A percentile compares a stretch with the other conserved stretches of the same genome.
phyloP scores from a whole-genome alignment of 2,113 vertebrate genomes.

The Spea bombifrons region DNA sequence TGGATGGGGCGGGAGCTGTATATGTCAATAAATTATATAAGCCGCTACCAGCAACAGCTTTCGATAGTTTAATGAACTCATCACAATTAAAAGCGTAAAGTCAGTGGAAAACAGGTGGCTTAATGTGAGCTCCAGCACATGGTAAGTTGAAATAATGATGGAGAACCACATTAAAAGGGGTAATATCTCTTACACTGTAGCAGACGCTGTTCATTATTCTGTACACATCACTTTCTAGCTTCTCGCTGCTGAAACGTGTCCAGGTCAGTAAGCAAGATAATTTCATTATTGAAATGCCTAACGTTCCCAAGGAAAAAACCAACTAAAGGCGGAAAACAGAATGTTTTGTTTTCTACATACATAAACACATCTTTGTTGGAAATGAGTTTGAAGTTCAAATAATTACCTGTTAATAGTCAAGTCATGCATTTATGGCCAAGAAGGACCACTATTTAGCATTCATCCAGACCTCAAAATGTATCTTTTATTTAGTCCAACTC shows the following conservation, averaged over 20 bases:
- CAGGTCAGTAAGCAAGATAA: conserved; percentile 42
- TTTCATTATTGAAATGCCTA: conserved; percentile 32
- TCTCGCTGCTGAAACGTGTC: conserved; percentile 31
- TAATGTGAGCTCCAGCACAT: conserved; percentile 4
- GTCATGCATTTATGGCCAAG: too few relatives aligned
- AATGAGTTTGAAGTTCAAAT: background rate
- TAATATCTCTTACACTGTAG: background rate
- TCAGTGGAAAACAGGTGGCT: background rate
- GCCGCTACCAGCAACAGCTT: background rate
- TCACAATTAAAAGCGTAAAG: background rate
- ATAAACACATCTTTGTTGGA: background rate
- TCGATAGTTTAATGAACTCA: too few relatives aligned
- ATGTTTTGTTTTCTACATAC: background rate
- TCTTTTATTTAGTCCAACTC: too few relatives aligned
- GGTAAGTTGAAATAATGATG: conserved; percentile 10
- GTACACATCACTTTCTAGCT: conserved; percentile 8
- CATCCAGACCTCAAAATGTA: too few relatives aligned
- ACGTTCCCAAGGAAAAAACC: conserved; percentile 7
- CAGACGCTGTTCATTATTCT: conserved; percentile 30
- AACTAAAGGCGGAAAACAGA: background rate
- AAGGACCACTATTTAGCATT: too few relatives aligned
- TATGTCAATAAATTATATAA: too few relatives aligned
- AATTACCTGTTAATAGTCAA: too few relatives aligned
- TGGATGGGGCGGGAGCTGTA: too few relatives aligned
- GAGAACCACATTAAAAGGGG: conserved; percentile 1